Conservation (phyloP, 2,113 vertebrate genomes). For the Suncus etruscus region DNA sequence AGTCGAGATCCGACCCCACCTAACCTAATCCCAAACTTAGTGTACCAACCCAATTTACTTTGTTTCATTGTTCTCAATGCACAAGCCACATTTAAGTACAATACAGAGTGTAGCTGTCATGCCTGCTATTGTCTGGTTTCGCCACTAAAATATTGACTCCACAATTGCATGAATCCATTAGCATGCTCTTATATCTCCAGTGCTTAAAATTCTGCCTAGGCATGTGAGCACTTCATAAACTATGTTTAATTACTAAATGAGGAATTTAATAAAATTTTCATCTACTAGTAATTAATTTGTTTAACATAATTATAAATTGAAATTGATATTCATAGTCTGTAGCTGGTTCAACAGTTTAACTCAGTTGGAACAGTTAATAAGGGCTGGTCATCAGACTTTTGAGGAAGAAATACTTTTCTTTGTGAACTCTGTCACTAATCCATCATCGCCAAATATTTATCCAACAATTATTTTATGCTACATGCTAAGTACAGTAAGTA, state of each 20-base stretch:
- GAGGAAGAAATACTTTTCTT: not conserved
- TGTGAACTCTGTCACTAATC: not conserved
- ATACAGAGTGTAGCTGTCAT: not conserved
- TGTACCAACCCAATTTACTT: not conserved
- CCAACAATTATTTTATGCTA: not conserved
- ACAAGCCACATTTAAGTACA: not conserved
- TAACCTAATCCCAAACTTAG: not conserved
- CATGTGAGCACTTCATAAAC: not conserved
- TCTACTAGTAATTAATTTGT: not conserved
- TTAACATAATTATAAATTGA: not conserved
- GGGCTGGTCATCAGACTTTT: not conserved
- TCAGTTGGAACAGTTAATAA: not conserved
- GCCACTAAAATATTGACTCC: not conserved
- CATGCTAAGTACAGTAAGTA: not conserved
- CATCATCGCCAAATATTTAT: constrained; percentile 36
- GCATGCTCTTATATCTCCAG: not conserved
- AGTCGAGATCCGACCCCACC: not conserved
- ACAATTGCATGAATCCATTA: not conserved
- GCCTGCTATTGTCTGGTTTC: not conserved
- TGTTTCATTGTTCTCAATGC: not conserved
- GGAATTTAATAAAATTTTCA: not conserved
- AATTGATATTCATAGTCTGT: not conserved
- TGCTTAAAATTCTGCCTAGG: not conserved
- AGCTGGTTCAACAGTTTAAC: not conserved
- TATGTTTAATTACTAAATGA: constrained; percentile 32